Evolutionary conservation across 2,888 invertebrate species (phyloP), one percentile per base, ranked within the genome.

Genomic region (Thelaira solivaga): DNA sequence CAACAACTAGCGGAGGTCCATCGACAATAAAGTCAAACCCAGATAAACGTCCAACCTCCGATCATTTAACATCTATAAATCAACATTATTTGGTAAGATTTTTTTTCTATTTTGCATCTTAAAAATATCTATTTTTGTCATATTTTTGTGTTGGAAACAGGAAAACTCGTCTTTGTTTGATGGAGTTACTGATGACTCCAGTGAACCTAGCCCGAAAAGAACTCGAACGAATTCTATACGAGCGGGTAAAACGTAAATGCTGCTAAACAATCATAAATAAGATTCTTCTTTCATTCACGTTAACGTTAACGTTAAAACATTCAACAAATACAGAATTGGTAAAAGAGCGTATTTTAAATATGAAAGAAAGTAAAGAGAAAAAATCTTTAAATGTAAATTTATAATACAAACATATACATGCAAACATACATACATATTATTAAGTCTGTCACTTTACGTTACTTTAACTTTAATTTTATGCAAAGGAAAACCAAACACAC

Each of bases 131-230:
- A 6, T 11, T 24, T 16, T 29, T 16, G n/a, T 26, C 16, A 2
- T 26, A 24, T 36, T 16, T 6, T 68, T 5, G 8, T 29, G 13
- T 13, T 41, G 1, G 31, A 20, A 10, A 47, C 18, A 82, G 82
- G 64, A 74, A 47, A 68, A 80, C 29, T 73, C 80, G 41, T 72
- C 73, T 3, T 67, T 81, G 18, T 82, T 81, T 69, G 81, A 82
- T 76, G 76, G 73, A 18, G 76, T 76, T 26, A 81, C 77, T 45
- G 84, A 83, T 36, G 84, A 84, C 20, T 82, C 85, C 68, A 84
- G 83, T 57, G 87, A 85, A 74, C 86, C 86, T 16, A 59, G 81
- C 71, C 76, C 83, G 29, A 86, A 86, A 82, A 76, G 86, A 68
- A 82, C 84, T 55, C 86, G 86, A 57, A 82, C 84, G 61, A 83